Evolutionary conservation across 2,113 vertebrate genomes (phyloP).

Genomic region (Stegostoma tigrinum): DNA sequence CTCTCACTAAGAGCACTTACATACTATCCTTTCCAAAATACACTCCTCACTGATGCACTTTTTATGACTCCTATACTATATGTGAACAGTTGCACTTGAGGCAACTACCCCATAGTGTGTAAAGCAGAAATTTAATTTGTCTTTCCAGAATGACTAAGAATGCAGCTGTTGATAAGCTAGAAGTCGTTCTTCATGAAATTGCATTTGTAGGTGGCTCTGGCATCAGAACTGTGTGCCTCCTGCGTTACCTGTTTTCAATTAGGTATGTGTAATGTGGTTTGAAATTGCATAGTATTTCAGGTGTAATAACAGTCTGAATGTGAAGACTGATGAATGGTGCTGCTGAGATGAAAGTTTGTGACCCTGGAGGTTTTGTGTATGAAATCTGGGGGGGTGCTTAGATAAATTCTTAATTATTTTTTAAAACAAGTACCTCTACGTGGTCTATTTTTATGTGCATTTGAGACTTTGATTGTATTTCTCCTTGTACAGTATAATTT

Average conservation of each 20-base stretch:
- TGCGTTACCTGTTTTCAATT: background rate
- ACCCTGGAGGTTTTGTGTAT: background rate
- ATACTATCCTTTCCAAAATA: background rate
- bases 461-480: background rate
- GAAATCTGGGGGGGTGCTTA: background rate
- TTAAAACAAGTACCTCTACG: background rate
- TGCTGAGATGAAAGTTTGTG: background rate
- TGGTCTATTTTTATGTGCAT: background rate
- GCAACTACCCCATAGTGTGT: too few species aligned
- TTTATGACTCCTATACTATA: background rate
- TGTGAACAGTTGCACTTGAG: background rate
- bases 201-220: too few species aligned
- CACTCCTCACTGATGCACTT: constrained; percentile 26
- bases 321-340: background rate
- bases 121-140: background rate
- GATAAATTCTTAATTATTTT: background rate
- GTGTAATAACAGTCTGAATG: background rate
- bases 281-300: background rate
- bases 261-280: background rate
- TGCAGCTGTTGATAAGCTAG: background rate
- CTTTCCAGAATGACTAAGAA: background rate
- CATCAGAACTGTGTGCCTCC: background rate
- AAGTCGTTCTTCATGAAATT: background rate
- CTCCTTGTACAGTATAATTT: background rate
- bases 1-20: background rate